phyloP scores from a whole-genome alignment of 2,797 vertebrate genomes.

The Ispidina picta region DNA sequence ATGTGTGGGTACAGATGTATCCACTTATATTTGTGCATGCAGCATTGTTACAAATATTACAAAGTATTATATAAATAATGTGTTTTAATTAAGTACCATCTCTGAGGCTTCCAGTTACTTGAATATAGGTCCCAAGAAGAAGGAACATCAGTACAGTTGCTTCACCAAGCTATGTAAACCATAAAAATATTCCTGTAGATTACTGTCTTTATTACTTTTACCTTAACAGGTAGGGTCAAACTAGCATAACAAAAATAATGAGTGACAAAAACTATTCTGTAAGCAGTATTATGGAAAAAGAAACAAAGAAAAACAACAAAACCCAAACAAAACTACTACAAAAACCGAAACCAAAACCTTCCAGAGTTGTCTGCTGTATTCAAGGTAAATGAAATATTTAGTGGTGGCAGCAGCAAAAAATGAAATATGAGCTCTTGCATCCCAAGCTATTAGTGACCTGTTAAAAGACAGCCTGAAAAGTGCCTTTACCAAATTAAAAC shows the following conservation, averaged over 20 bases:
- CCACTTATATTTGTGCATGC: background rate
- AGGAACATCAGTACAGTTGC: background rate
- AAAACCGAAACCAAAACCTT: background rate
- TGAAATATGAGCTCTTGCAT: constrained; percentile 78
- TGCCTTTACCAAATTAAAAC: constrained; percentile 81
- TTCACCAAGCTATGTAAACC: background rate
- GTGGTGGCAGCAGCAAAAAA: constrained; percentile 73
- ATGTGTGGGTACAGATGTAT: background rate
- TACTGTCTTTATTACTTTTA: constrained; percentile 39
- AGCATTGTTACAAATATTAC: background rate
- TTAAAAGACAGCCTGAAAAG: constrained; percentile 78
- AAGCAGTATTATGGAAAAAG: constrained; percentile 42
- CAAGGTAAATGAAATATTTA: constrained; percentile 82
- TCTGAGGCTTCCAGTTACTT: background rate
- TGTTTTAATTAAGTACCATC: background rate
- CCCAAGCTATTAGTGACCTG: constrained; percentile 81
- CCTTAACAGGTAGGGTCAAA: constrained; percentile 54
- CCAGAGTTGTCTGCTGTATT: constrained; percentile 44
- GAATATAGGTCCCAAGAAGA: constrained; percentile 1
- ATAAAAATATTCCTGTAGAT: constrained; percentile 23
- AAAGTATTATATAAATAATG: background rate
- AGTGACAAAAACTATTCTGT: constrained; percentile 42
- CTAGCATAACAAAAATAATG: constrained; percentile 36
- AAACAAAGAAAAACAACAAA: background rate
- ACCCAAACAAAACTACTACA: background rate